phyloP scores from a whole-genome alignment of 64 coral and sea anemone species.

The Actinia tenebrosa region DNA sequence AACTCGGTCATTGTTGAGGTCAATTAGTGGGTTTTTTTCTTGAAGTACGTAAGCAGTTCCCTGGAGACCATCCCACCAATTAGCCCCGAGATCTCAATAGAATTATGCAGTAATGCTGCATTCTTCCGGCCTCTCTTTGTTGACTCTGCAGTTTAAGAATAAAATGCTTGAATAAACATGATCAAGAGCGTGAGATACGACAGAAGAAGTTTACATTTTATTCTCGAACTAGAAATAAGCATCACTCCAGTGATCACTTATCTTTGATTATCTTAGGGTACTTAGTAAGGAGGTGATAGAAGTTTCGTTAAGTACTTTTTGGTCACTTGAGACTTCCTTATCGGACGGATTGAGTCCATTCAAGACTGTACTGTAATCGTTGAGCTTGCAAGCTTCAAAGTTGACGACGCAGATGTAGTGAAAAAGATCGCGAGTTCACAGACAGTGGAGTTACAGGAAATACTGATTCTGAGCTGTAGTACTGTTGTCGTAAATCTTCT shows the following conservation, averaged over 20 bases:
- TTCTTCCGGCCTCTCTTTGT: constrained; percentile 4
- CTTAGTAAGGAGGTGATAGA: constrained; percentile 1
- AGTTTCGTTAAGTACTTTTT: background rate
- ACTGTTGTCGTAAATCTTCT: no score
- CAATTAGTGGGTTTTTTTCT: background rate
- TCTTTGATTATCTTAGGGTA: background rate
- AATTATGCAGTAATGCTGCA: background rate
- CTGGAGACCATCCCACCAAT: background rate
- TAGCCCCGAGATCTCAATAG: background rate
- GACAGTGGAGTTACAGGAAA: no score
- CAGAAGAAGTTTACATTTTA: background rate
- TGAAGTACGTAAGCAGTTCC: background rate
- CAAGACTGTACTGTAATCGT: background rate
- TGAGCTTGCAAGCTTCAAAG: background rate
- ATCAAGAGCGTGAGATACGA: background rate
- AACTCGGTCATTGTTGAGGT: background rate
- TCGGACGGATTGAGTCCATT: background rate
- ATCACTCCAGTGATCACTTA: background rate
- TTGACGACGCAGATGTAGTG: background rate
- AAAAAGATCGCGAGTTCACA: background rate
- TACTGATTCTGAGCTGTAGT: no score
- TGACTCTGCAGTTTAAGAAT: background rate
- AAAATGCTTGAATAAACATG: constrained; percentile 15
- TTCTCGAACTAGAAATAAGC: background rate
- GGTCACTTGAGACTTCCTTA: background rate